Evolutionary conservation across 2,888 invertebrate genomes (phyloP).

Genomic region (Microctonus aethiopoides): DNA sequence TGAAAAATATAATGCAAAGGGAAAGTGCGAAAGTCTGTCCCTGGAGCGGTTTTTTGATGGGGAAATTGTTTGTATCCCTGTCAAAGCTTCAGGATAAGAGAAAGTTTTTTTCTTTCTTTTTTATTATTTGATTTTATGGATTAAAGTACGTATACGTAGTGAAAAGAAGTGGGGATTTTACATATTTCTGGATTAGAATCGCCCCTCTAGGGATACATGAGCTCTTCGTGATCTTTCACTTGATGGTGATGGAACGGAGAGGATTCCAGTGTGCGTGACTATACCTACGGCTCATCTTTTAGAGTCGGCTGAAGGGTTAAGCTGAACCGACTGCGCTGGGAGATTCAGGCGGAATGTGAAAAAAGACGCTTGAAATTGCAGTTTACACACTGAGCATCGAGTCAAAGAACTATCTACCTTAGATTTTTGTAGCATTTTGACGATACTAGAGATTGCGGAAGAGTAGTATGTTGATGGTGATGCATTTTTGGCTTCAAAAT

Average conservation of each 20-base stretch:
- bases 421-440: neutral
- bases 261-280: constrained; percentile 22
- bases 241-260: constrained; percentile 19
- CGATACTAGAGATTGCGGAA: neutral
- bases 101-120: neutral
- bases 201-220: neutral
- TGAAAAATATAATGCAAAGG: neutral
- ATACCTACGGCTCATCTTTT: constrained; percentile 25
- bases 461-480: neutral
- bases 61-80: neutral
- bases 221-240: constrained; percentile 14
- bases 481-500: neutral
- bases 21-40: constrained; percentile 19
- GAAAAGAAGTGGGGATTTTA: neutral
- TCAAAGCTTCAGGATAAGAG: neutral
- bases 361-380: constrained; percentile 28
- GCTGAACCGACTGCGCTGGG: neutral
- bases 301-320: constrained; percentile 25
- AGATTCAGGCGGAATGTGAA: constrained; percentile 23
- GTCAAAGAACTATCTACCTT: constrained; percentile 1
- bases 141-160: neutral
- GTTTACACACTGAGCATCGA: constrained; percentile 21
- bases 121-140: constrained; percentile 17
- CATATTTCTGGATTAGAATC: constrained; percentile 20
- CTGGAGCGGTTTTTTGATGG: constrained; percentile 1